phyloP scores from a whole-genome alignment of 2,113 vertebrate species.

The Psophia crepitans region DNA sequence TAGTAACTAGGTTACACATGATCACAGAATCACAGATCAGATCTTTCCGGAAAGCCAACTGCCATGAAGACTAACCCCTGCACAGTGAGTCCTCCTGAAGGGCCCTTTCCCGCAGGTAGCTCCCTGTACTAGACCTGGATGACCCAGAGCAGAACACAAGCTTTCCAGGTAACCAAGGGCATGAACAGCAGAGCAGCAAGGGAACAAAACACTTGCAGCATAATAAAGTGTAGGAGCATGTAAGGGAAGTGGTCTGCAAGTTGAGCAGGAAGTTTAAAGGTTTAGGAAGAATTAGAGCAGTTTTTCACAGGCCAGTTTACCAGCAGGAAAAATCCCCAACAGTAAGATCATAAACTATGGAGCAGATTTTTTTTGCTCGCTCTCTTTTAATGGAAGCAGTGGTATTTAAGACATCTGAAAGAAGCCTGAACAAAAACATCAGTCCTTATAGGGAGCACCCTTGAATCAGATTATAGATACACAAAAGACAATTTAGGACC shows the following conservation, averaged over 20 bases:
- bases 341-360: not conserved
- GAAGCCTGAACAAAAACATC: not conserved
- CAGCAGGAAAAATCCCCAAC: not conserved
- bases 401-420: not conserved
- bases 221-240: not conserved
- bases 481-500: not conserved
- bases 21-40: no score
- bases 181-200: not conserved
- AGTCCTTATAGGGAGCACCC: slow-evolving; percentile 29
- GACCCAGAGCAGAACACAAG: not conserved
- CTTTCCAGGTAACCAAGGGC: not conserved
- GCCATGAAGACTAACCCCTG: not conserved
- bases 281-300: not conserved
- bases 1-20: not conserved
- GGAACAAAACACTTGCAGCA: not conserved
- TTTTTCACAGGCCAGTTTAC: not conserved
- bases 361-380: not conserved
- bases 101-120: not conserved
- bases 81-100: not conserved
- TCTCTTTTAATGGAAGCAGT: not conserved
- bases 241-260: not conserved
- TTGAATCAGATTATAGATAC: not conserved
- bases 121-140: not conserved
- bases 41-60: not conserved
- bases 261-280: not conserved